Conservation (phyloP, 2,888 invertebrate species). For the Drosophila aldrichi region DNA sequence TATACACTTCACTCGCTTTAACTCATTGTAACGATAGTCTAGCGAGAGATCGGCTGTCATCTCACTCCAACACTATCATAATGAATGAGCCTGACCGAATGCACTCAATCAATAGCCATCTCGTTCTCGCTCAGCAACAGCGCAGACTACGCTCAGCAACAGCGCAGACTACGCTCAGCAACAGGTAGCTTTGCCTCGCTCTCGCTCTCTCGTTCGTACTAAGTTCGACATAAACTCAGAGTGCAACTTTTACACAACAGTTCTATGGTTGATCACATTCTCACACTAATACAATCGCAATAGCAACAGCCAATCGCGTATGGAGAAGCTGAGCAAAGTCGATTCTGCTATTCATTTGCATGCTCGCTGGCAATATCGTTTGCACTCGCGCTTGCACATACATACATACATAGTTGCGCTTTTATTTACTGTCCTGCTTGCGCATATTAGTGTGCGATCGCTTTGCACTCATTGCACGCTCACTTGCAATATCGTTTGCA, state of each 20-base stretch:
- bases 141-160: accelerated
- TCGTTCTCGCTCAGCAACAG: background rate
- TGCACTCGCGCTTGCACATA: too few species aligned
- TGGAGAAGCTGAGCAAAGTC: background rate
- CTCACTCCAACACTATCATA: background rate
- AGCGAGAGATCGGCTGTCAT: background rate
- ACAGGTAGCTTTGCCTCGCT: background rate
- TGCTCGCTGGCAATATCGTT: too few species aligned
- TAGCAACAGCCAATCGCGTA: background rate
- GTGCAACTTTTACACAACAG: too few species aligned
- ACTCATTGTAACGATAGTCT: background rate
- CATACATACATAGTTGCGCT: too few species aligned
- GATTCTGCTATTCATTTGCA: background rate
- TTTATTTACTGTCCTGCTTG: too few species aligned
- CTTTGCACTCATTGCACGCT: too few species aligned
- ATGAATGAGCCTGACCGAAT: background rate
- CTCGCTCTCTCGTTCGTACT: background rate
- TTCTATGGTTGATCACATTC: background rate
- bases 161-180: too few species aligned
- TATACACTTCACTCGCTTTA: background rate
- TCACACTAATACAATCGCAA: background rate
- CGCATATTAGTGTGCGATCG: too few species aligned
- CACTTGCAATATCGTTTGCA: too few species aligned
- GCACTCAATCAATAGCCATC: background rate
- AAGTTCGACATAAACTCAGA: too few species aligned